Base-by-base conservation (phyloP, 2,888 invertebrate species). In the Euproctis similis region DNA sequence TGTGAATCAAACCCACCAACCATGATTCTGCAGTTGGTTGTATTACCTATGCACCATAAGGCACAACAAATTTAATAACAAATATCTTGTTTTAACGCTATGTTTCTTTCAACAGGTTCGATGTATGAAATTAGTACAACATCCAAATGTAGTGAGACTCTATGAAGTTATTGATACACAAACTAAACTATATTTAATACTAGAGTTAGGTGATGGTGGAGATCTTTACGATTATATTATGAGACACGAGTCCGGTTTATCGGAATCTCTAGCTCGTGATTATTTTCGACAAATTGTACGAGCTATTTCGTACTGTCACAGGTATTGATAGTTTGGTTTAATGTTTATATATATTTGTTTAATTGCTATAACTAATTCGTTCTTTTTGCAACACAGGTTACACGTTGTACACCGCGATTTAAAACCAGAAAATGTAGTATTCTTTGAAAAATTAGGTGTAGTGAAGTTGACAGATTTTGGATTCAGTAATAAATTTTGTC, bases 81-180 rank as follows among this genome's bases (percentile, higher is more conserved):
- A n/a, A n/a, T n/a, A n/a, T n/a, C n/a, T n/a, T 14, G 14, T 4
- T 14, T 14, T 6, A 14, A 14, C 14, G 4, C 14, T 4, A 4
- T 14, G 6, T 14, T 1, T 23, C 3, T 23, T 12, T 41, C 55
- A 76, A 31, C 61, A 92, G 94, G 92, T 95, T 40, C 89, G 97
- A 44, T 98, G 98, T 74, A 98, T 98, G 98, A 98, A 98, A 82
- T 85, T 99, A 55, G 98, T 99, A 24, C 98, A 99, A 73, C 99
- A 99, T 85, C 98, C 98, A 16, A 97, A 99, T 85, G 98, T 99
- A 20, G 98, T 99, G 24, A 88, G 98, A 31, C 87, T 99, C 26
- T 99, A 99, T 84, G 98, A 99, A 87, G 98, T 99, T 42, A 99
- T 99, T 67, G 99, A 99, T 84, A 99, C 99, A 18, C 96, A 97